A percentile compares a stretch with the other conserved stretches of the same genome.
Evolutionary conservation across 2,797 vertebrate species (phyloP).

Genomic region (Setipinna tenuifilis): DNA sequence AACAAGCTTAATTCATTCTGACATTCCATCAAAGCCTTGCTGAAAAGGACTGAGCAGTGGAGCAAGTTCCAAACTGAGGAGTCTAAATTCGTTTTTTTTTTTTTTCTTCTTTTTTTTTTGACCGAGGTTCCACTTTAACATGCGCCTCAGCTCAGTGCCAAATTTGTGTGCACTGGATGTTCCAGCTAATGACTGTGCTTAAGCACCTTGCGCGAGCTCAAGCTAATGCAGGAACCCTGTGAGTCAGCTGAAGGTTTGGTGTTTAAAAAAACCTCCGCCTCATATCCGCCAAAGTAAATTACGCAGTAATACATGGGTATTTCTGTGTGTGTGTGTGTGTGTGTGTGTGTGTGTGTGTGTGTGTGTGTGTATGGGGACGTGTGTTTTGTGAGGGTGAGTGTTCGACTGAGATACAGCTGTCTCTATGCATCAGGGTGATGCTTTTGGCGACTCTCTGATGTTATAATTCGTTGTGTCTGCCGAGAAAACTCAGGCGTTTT

Average conservation of each 20-base stretch:
- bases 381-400: background rate
- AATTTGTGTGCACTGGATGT: background rate
- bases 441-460: conserved; percentile 56
- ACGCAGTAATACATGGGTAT: background rate
- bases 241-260: background rate
- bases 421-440: conserved; percentile 52
- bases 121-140: background rate
- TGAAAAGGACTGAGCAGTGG: background rate
- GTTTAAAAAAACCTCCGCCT: background rate
- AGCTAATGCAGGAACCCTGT: background rate
- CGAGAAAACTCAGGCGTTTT: conserved; percentile 52
- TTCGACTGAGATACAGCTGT: conserved; percentile 44
- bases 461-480: conserved; percentile 70
- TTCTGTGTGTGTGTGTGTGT: conserved; percentile 31
- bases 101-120: background rate
- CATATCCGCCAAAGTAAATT: background rate
- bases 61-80: background rate
- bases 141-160: background rate
- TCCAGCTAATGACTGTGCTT: background rate
- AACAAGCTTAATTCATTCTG: background rate
- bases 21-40: background rate
- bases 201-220: background rate
- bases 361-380: background rate
- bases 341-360: conserved; percentile 18
- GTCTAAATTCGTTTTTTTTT: background rate